Evolutionary conservation across 1,140 invertebrate species (phyloP).

Genomic region (Elymnias hypermnestra): DNA sequence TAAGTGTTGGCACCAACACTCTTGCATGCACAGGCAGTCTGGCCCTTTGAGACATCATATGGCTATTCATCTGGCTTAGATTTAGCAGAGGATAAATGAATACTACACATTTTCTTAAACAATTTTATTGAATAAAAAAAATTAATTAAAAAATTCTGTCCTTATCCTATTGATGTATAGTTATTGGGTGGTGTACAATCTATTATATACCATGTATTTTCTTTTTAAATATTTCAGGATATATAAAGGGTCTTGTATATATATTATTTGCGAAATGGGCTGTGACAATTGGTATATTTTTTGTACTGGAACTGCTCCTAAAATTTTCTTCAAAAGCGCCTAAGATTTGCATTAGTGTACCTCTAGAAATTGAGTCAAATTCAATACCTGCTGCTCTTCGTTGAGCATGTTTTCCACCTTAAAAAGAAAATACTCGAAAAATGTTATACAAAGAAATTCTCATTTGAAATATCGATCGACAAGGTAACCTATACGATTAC

Average conservation of each 20-base stretch:
- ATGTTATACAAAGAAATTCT: background rate
- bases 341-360: conserved; percentile 39
- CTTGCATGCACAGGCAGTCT: too few relatives aligned
- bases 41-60: too few relatives aligned
- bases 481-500: too few relatives aligned
- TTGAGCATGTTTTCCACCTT: conserved; percentile 12
- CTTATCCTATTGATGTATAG: too few relatives aligned
- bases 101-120: too few relatives aligned
- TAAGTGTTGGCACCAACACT: too few relatives aligned
- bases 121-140: too few relatives aligned
- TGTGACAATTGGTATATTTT: conserved; percentile 28
- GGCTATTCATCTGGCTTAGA: too few relatives aligned
- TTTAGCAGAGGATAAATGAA: too few relatives aligned
- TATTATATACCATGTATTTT: background rate
- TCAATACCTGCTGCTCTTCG: conserved; percentile 34
- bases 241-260: conserved; percentile 40
- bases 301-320: conserved; percentile 5
- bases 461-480: background rate
- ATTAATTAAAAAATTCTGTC: too few relatives aligned
- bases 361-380: conserved; percentile 78
- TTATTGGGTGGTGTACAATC: too few relatives aligned
- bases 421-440: conserved; percentile 2
- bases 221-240: conserved; percentile 18
- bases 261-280: conserved; percentile 50
- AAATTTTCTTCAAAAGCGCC: conserved; percentile 34